phyloP scores from a whole-genome alignment of 2,888 invertebrate species.

The Caenorhabditis sp. region DNA sequence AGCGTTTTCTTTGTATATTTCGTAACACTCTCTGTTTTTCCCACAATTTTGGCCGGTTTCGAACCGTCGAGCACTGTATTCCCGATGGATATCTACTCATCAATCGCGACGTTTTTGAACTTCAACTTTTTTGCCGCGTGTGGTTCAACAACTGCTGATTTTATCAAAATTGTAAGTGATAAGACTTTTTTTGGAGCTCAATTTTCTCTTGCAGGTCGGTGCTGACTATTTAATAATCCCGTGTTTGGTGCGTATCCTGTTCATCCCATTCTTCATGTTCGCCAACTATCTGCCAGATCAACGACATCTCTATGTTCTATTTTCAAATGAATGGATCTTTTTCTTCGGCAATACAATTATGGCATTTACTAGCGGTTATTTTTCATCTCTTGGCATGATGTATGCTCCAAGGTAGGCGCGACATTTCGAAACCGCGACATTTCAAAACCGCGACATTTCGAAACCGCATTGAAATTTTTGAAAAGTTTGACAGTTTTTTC shows the following conservation, averaged over 20 bases:
- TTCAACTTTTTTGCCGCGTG: conserved; percentile 92
- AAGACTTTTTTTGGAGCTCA: neutral
- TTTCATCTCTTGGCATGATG: conserved; percentile 90
- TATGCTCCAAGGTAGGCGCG: conserved; percentile 79
- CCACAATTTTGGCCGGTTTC: conserved; percentile 82
- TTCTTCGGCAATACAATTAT: conserved; percentile 76
- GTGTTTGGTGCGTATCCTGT: conserved; percentile 79
- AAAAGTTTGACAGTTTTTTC: neutral
- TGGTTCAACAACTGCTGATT: conserved; percentile 86
- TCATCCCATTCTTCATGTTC: conserved; percentile 87
- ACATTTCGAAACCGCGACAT: no score
- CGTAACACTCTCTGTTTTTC: conserved; percentile 87
- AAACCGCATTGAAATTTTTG: no score
- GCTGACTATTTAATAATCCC: conserved; percentile 82
- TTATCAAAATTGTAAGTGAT: conserved; percentile 78
- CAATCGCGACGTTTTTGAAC: conserved; percentile 87
- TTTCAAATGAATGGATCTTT: conserved; percentile 77
- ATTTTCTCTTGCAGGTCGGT: conserved; percentile 77
- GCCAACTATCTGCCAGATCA: conserved; percentile 84
- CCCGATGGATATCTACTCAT: conserved; percentile 70
- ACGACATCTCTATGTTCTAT: conserved; percentile 80
- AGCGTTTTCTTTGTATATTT: conserved; percentile 92
- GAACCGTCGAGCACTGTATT: conserved; percentile 59
- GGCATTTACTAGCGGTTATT: conserved; percentile 90
- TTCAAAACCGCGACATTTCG: no score